Percentiles rank a stretch among this genome's conserved stretches.
These are phyloP conservation scores for Tetanocera ferruginea DNA, from an alignment of 2,888 invertebrate genomes.

Conservation along the genomic window DNA sequence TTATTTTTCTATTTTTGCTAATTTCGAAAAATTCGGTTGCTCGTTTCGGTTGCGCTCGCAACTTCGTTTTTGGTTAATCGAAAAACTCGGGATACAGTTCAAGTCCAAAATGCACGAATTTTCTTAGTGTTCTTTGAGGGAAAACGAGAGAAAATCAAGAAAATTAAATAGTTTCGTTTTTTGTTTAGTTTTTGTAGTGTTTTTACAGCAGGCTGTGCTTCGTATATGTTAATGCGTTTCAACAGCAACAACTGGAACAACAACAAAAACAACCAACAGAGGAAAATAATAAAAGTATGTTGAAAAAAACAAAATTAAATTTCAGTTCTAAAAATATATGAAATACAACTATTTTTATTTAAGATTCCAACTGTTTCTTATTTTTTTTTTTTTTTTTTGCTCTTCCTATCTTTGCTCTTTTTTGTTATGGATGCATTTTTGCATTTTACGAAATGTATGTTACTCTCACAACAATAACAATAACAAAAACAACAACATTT, in stretches of 20 bases:
- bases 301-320: neutral
- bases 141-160: neutral
- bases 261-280: neutral
- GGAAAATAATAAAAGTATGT: neutral
- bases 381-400: neutral
- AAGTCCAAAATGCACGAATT: neutral
- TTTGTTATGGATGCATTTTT: too few species aligned
- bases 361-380: too few species aligned
- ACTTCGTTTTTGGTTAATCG: conserved; percentile 22
- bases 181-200: neutral
- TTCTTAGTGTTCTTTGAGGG: neutral
- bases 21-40: neutral
- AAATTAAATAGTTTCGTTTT: too few species aligned
- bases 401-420: too few species aligned
- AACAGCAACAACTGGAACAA: neutral
- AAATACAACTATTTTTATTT: too few species aligned
- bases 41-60: neutral
- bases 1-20: neutral
- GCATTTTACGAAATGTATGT: neutral
- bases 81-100: conserved; percentile 30
- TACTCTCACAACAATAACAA: neutral
- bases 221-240: neutral
- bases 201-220: neutral
- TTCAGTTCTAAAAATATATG: too few species aligned
- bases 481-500: neutral